phyloP scores from a whole-genome alignment of 2,797 vertebrate species.

The Anisognathus igniventris region DNA sequence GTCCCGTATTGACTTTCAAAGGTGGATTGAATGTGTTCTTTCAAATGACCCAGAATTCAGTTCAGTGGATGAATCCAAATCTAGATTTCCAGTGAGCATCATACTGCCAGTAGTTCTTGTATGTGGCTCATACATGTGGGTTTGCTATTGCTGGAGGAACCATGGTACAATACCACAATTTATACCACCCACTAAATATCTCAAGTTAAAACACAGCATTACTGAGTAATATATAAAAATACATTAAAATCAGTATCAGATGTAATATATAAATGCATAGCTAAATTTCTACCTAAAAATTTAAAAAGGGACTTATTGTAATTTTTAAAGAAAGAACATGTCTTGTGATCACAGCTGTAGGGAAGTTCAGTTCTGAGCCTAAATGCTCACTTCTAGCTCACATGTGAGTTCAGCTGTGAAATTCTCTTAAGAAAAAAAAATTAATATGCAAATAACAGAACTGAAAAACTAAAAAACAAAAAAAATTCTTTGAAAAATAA shows the following conservation, averaged over 20 bases:
- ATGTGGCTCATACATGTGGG: neutral
- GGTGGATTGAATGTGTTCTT: neutral
- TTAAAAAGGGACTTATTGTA: neutral
- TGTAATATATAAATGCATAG: neutral
- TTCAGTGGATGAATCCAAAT: neutral
- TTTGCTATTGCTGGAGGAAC: neutral
- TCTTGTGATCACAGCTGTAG: neutral
- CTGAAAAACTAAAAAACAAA: neutral
- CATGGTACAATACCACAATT: neutral
- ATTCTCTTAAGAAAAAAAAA: neutral
- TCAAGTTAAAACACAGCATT: neutral
- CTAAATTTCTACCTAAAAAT: neutral
- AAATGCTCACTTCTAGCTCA: neutral
- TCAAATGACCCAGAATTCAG: neutral
- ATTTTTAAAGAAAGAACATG: neutral
- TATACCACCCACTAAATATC: neutral
- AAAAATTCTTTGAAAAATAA: neutral
- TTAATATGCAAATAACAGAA: neutral
- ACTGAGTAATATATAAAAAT: neutral
- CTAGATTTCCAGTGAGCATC: neutral
- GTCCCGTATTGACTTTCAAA: neutral
- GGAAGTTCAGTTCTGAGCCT: neutral
- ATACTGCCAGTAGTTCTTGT: neutral
- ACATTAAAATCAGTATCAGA: neutral
- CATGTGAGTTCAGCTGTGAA: neutral